A percentile compares a stretch with the other conserved stretches of the same genome.
These are phyloP conservation scores for Trypoxylon attenuatum DNA, from an alignment of 2,888 invertebrate species.

Conservation along the genomic window DNA sequence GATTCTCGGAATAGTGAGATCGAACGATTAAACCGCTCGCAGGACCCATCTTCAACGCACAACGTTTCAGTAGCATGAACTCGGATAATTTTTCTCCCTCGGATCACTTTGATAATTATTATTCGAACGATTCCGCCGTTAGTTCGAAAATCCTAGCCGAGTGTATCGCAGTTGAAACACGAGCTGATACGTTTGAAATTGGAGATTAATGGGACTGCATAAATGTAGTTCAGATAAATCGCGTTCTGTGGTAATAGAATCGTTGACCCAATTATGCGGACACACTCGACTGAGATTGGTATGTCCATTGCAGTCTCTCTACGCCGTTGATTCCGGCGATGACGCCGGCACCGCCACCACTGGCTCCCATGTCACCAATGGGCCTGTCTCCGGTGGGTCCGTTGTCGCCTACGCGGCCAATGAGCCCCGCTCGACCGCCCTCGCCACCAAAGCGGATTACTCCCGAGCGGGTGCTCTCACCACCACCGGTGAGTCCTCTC, in stretches of 20 bases:
- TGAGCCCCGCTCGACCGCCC: constrained; percentile 51
- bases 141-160: no score
- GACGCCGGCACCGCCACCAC: constrained; percentile 70
- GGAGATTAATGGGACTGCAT: no score
- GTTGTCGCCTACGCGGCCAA: constrained; percentile 60
- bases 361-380: constrained; percentile 76
- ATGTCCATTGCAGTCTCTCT: constrained; percentile 72
- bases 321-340: constrained; percentile 74
- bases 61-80: no score
- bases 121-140: no score
- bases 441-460: constrained; percentile 52
- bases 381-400: constrained; percentile 65
- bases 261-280: not conserved
- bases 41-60: no score
- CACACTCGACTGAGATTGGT: not conserved
- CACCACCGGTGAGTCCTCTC: constrained; percentile 46
- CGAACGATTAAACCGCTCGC: no score
- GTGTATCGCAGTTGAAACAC: no score
- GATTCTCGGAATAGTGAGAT: not conserved
- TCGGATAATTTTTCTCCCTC: no score
- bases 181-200: no score
- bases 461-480: constrained; percentile 48
- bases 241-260: no score
- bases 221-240: no score
- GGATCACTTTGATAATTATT: no score